Evolutionary conservation across 2,797 vertebrate genomes (phyloP).

Genomic region (Alca torda): DNA sequence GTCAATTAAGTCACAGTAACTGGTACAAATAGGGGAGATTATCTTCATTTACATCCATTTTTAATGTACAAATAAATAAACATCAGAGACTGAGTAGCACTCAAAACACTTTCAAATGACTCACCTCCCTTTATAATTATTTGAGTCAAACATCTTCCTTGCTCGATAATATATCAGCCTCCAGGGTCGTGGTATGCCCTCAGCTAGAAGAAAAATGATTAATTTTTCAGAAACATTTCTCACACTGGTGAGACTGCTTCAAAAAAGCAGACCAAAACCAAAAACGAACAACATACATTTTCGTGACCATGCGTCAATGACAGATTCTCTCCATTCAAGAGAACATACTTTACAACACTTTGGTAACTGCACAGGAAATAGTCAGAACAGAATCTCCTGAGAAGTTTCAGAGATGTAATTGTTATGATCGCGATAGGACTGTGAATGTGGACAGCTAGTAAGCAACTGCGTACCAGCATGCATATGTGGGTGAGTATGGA

Average conservation of each 20-base stretch:
- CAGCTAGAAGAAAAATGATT: slow-evolving; percentile 53
- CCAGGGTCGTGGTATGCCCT: slow-evolving; percentile 74
- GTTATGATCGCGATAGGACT: background rate
- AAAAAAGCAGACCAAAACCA: background rate
- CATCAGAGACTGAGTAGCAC: background rate
- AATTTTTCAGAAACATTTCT: background rate
- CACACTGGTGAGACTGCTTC: background rate
- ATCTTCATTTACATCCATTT: background rate
- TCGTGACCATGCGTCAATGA: rapidly evolving
- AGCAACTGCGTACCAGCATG: background rate
- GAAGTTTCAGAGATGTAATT: background rate
- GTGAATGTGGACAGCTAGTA: background rate
- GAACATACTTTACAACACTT: background rate
- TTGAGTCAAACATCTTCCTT: slow-evolving; percentile 76
- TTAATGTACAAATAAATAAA: background rate
- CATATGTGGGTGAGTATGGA: rapidly evolving
- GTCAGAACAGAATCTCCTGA: background rate
- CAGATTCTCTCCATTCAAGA: background rate
- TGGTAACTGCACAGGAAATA: background rate
- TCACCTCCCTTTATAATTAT: slow-evolving; percentile 78
- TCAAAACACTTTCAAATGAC: background rate
- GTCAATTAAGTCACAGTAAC: background rate
- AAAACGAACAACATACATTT: background rate
- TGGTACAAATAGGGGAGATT: background rate
- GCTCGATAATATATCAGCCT: slow-evolving; percentile 73